Evolutionary conservation across 2,888 invertebrate species (phyloP), one percentile per base, ranked within the genome.

Genomic region (Sacculina carcini): DNA sequence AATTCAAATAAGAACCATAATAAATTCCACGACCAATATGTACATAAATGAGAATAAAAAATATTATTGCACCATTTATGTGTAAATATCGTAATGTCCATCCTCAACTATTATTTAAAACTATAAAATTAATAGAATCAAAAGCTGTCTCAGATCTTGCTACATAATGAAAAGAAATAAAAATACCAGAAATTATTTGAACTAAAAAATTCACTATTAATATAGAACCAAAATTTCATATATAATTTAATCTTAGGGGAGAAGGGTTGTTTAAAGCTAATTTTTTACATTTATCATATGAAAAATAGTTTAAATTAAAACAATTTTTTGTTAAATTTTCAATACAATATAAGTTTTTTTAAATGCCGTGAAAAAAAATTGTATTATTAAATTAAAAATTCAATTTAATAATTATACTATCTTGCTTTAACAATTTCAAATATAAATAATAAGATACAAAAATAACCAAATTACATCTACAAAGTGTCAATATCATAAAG

Each of bases 161-260:
- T 19, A 71, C 70, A 60, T 77, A 78, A 61, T 78, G 76, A 71
- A 78, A 75, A 0, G 77, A 71, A 68, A 78, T 62, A 63, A 79
- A 75, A 62, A 79, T 58, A 40, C 78, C 78, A 26, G 76, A 73
- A 52, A 75, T 55, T 66, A 77, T 74, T 74, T 79, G 78, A 53
- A 71, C 69, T 53, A 71, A 66, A 70, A 76, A 65, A 59, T 73
- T 75, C 64, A 76, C 54, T 42, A 72, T 74, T 69, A 77, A 58
- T 59, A 77, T 57, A 0, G 76, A 77, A 6, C 76, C 77, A 67
- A 77, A 76, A 65, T 78, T 78, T 75, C 78, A 78, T 70, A 71
- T 70, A 32, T 64, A 39, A 23, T 6, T 19, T 14, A 28, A n/a
- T 40, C n/a, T 28, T 28, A 12, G 40, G n/a, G n/a, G n/a, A n/a